phyloP scores from a whole-genome alignment of 2,797 vertebrate genomes.

The Labroides dimidiatus region DNA sequence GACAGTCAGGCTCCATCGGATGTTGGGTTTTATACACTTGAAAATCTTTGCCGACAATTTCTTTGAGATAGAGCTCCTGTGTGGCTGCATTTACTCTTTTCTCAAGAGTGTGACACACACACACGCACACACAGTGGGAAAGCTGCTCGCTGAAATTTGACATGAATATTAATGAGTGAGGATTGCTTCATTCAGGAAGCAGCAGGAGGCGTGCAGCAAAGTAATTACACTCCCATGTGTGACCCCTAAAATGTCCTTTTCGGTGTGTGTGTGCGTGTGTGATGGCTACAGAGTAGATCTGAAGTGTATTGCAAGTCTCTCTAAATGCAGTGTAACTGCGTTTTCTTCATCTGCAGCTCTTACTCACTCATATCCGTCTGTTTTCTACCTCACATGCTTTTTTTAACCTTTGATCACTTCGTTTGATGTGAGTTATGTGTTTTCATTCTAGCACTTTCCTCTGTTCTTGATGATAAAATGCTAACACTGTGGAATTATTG shows the following conservation, averaged over 20 bases:
- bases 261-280: conserved; percentile 3
- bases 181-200: conserved; percentile 49
- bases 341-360: neutral
- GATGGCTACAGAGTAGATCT: conserved; percentile 1
- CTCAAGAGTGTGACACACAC: neutral
- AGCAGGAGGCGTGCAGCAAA: conserved; percentile 45
- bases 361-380: no score
- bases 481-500: neutral
- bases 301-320: conserved; percentile 9
- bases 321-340: neutral
- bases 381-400: neutral
- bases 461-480: neutral
- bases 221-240: conserved; percentile 55
- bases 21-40: neutral
- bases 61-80: conserved; percentile 17
- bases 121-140: neutral
- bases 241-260: conserved; percentile 26
- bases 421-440: neutral
- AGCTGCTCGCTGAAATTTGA: conserved; percentile 19
- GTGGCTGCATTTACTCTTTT: neutral
- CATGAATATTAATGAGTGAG: conserved; percentile 53
- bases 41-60: neutral
- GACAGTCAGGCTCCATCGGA: neutral
- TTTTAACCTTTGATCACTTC: neutral
- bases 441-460: neutral